phyloP scores from a whole-genome alignment of 1,140 invertebrate species.

The Papilio helenus region DNA sequence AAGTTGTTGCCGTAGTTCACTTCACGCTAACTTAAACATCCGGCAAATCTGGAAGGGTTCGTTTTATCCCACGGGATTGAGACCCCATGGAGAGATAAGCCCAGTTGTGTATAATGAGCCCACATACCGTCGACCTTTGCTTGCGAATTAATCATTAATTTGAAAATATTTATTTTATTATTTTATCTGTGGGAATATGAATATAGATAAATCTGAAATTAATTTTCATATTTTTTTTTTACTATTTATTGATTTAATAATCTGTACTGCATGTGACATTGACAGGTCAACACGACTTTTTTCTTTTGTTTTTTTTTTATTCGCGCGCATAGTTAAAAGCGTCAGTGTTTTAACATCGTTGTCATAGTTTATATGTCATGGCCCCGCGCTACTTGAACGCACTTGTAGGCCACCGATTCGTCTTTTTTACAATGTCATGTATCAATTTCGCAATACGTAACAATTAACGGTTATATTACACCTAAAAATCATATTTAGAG shows the following conservation, averaged over 20 bases:
- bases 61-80: conserved; percentile 72
- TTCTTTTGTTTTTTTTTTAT: conserved; percentile 57
- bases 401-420: conserved; percentile 76
- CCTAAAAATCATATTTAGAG: not conserved
- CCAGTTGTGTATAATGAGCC: conserved; percentile 68
- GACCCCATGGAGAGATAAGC: conserved; percentile 77
- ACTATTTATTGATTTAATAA: not conserved
- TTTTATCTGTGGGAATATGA: conserved; percentile 30
- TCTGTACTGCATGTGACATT: conserved; percentile 14
- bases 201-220: not conserved
- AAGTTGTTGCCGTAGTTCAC: conserved; percentile 24
- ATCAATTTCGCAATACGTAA: conserved; percentile 70
- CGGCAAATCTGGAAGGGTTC: conserved; percentile 68
- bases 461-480: conserved; percentile 58
- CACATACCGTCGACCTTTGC: conserved; percentile 72
- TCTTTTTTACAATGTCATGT: conserved; percentile 80
- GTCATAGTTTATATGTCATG: conserved; percentile 81
- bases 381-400: conserved; percentile 75
- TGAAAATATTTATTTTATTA: conserved; percentile 42
- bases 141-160: conserved; percentile 61
- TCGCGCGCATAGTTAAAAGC: conserved; percentile 63
- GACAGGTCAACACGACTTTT: conserved; percentile 14
- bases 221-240: not conserved
- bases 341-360: conserved; percentile 65
- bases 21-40: conserved; percentile 48